Conservation (phyloP, 2,797 vertebrate species). For the Melanotaenia maccullochi region DNA sequence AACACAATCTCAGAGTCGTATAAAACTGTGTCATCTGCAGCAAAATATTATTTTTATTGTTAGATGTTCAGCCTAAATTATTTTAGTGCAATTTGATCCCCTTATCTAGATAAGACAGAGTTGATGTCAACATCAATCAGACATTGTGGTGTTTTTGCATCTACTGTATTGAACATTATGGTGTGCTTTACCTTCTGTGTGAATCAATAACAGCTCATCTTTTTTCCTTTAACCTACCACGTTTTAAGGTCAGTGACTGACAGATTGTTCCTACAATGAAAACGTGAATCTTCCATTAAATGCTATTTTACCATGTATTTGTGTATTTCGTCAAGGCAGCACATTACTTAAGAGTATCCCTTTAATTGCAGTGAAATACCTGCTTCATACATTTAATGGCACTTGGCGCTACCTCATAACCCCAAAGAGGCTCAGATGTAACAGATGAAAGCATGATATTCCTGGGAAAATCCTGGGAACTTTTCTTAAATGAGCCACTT, state of each 20-base stretch:
- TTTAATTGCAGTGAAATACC: constrained; percentile 65
- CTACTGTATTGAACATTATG: constrained; percentile 39
- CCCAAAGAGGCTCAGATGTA: constrained; percentile 42
- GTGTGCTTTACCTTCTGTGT: constrained; percentile 22
- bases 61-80: background rate
- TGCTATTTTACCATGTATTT: background rate
- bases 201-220: constrained; percentile 38
- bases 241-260: constrained; percentile 16
- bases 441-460: constrained; percentile 59
- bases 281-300: constrained; percentile 16
- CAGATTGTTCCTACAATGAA: constrained; percentile 15
- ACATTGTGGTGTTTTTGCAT: constrained; percentile 26
- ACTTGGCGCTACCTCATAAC: constrained; percentile 55
- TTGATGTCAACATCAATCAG: constrained; percentile 9
- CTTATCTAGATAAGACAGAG: background rate
- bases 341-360: constrained; percentile 53
- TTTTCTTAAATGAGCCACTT: constrained; percentile 57
- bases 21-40: too few species aligned
- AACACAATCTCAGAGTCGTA: background rate
- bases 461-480: constrained; percentile 59
- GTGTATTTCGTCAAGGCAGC: constrained; percentile 36
- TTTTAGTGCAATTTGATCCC: background rate
- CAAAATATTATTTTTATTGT: background rate
- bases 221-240: constrained; percentile 41
- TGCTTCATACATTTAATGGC: constrained; percentile 54